These are phyloP conservation scores for Hydractinia symbiolongicarpus DNA, from an alignment of 30 jellyfish, hydroid and myxozoan species.

Conservation along the genomic window DNA sequence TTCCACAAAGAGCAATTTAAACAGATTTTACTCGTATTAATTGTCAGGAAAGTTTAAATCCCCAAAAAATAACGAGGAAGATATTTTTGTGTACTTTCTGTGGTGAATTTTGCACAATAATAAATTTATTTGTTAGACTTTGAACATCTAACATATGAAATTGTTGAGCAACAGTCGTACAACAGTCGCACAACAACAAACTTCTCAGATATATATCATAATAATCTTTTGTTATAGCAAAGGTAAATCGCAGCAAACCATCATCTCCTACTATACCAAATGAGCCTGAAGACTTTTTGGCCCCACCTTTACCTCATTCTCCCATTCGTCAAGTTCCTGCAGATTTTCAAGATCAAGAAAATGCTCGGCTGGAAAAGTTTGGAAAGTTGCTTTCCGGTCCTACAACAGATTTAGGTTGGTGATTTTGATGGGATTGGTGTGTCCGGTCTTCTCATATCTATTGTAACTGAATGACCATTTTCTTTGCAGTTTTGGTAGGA, in stretches of 20 bases:
- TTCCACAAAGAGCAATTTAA: too few species aligned
- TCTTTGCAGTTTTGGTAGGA: not conserved
- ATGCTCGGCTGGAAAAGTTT: conserved; percentile 71
- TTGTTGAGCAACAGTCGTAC: too few species aligned
- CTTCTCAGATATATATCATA: too few species aligned
- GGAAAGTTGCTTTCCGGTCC: conserved; percentile 94
- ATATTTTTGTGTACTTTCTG: not conserved
- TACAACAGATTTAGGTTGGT: conserved; percentile 82
- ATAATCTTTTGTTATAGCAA: not conserved
- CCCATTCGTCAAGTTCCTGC: conserved; percentile 51
- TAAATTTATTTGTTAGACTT: too few species aligned
- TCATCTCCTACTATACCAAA: conserved; percentile 2
- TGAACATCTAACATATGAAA: too few species aligned
- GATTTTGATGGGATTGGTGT: too few species aligned
- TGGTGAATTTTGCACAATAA: not conserved
- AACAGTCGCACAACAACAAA: too few species aligned
- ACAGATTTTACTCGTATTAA: too few species aligned
- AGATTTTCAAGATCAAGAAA: conserved; percentile 86
- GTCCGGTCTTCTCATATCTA: too few species aligned
- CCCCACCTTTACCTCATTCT: conserved; percentile 56
- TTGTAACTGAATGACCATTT: not conserved
- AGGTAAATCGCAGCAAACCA: conserved; percentile 25
- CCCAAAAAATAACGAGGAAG: too few species aligned
- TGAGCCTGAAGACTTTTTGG: conserved; percentile 30
- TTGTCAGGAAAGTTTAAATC: too few species aligned